These are phyloP conservation scores for Xenopus borealis DNA, from an alignment of 2,113 vertebrate genomes.

Conservation along the genomic window DNA sequence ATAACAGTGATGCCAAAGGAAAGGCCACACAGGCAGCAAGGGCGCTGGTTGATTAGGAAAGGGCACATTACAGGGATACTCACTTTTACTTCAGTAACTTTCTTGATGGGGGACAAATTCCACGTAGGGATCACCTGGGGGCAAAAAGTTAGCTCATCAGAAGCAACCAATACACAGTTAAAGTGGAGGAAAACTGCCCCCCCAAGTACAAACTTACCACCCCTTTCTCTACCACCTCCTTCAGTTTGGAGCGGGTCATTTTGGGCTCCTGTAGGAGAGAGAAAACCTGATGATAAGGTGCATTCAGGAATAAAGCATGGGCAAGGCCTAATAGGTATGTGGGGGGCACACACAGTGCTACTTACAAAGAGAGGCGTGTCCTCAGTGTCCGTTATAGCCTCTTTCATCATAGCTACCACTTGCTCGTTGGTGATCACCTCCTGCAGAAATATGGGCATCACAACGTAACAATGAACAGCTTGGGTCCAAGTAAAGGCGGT, in stretches of 20 bases:
- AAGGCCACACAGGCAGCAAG: too few relatives aligned
- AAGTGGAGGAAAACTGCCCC: too few relatives aligned
- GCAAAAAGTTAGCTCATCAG: background rate
- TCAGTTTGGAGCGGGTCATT: conserved; percentile 96
- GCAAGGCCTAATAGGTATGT: too few relatives aligned
- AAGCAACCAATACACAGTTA: too few relatives aligned
- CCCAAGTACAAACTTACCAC: conserved; percentile 68
- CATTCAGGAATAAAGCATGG: too few relatives aligned
- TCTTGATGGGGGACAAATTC: conserved; percentile 97
- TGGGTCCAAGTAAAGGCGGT: too few relatives aligned
- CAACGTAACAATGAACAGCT: too few relatives aligned
- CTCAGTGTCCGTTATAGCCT: conserved; percentile 87
- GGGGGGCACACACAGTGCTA: conserved; percentile 34
- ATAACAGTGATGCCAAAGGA: too few relatives aligned
- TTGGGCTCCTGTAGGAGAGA: conserved; percentile 80
- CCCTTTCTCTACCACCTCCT: conserved; percentile 86
- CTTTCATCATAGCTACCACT: conserved; percentile 97
- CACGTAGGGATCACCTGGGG: conserved; percentile 87
- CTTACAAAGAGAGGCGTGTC: conserved; percentile 90
- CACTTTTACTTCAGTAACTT: conserved; percentile 74
- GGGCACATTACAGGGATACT: background rate
- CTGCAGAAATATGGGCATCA: conserved; percentile 57
- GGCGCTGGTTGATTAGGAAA: too few relatives aligned
- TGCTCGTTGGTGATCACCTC: conserved; percentile 94
- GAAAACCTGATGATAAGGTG: background rate